Conservation (phyloP, 2,797 vertebrate genomes). For the Pseudochirops corinnae region DNA sequence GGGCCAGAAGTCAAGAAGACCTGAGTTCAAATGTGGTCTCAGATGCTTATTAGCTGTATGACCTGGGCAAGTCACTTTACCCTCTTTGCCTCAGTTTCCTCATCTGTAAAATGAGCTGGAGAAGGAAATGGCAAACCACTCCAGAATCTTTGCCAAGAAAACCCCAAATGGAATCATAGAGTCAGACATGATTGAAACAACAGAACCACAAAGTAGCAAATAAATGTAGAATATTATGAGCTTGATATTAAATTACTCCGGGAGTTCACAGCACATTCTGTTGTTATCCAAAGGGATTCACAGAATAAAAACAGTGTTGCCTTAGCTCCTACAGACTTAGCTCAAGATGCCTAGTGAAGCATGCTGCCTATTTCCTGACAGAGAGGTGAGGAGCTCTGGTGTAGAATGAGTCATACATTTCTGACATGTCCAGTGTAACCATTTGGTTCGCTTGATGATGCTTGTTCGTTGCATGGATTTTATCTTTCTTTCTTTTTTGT, state of each 20-base stretch:
- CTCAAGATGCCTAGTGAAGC: not conserved
- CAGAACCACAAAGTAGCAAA: not conserved
- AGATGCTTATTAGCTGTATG: not conserved
- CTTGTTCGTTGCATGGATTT: not conserved
- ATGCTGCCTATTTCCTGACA: not conserved
- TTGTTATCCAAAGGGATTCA: not conserved
- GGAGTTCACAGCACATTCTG: not conserved
- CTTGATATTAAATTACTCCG: not conserved
- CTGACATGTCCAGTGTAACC: not conserved
- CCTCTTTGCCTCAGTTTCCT: not conserved
- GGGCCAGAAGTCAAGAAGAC: not conserved
- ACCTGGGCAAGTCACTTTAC: not conserved
- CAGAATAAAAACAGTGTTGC: not conserved
- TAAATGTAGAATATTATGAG: not conserved
- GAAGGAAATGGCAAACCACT: not conserved
- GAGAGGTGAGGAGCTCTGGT: not conserved
- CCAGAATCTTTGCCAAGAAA: not conserved
- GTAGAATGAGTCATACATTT: not conserved
- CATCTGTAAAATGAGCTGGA: not conserved
- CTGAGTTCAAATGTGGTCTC: not conserved
- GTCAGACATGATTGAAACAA: not conserved
- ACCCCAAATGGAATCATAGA: not conserved
- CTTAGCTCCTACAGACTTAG: not conserved
- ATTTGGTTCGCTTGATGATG: not conserved
- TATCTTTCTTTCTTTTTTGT: not conserved